Conservation (phyloP, 2,888 invertebrate genomes). For the Entomobrya proxima region DNA sequence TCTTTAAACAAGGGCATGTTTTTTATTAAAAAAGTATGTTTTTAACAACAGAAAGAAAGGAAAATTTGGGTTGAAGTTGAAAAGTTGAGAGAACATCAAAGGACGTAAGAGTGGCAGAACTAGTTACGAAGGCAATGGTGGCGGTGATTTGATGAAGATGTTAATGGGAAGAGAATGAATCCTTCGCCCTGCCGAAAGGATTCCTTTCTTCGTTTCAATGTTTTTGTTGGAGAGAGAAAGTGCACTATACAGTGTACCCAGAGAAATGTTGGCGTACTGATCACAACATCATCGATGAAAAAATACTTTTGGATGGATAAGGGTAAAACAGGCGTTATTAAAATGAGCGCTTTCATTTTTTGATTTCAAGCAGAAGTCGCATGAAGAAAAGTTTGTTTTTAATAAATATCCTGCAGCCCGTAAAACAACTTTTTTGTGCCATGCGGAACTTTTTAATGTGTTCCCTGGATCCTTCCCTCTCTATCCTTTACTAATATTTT, state of each 20-base stretch:
- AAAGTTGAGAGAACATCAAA: slow-evolving; percentile 9
- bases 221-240: not conserved
- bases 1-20: not conserved
- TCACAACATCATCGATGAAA: not conserved
- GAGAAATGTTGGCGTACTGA: too few species aligned
- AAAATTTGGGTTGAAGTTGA: not conserved
- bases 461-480: not conserved
- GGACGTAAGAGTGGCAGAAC: not conserved
- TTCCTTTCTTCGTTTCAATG: not conserved
- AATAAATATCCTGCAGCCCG: not conserved
- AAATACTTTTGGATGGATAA: too few species aligned
- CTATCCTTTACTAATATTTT: not conserved
- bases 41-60: not conserved
- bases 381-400: not conserved
- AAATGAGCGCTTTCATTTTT: too few species aligned
- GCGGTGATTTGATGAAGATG: slow-evolving; percentile 38
- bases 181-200: not conserved
- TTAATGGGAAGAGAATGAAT: slow-evolving; percentile 32
- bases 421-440: not conserved
- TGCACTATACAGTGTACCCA: too few species aligned
- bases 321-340: too few species aligned
- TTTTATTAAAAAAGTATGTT: not conserved
- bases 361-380: not conserved
- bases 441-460: not conserved
- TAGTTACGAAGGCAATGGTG: not conserved